A percentile compares a stretch with the other conserved stretches of the same genome.
Evolutionary conservation across 2,113 vertebrate genomes (phyloP).

Genomic region (Dipodomys spectabilis): DNA sequence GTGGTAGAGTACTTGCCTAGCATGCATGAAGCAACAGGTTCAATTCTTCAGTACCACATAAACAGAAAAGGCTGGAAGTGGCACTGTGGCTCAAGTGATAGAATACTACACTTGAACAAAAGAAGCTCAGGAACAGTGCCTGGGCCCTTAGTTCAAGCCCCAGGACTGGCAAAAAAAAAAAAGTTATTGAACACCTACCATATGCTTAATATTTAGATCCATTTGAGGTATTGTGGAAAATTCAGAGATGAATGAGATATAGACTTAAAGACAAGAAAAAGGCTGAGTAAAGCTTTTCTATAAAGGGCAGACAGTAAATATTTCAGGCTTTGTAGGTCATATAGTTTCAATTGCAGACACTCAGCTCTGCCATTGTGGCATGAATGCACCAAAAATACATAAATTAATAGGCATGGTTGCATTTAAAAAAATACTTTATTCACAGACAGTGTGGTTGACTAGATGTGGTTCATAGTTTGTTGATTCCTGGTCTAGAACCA

Average conservation of each 20-base stretch:
- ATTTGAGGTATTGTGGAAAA: neutral
- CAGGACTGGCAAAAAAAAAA: neutral
- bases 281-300: neutral
- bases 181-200: neutral
- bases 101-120: too few relatives aligned
- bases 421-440: neutral
- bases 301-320: neutral
- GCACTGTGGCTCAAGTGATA: too few relatives aligned
- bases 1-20: too few relatives aligned
- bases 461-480: neutral
- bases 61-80: too few relatives aligned
- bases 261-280: slow-evolving; percentile 13
- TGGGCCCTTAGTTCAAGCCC: too few relatives aligned
- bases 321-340: slow-evolving; percentile 14
- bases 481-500: neutral
- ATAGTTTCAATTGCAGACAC: neutral
- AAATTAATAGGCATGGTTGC: neutral
- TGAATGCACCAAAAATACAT: neutral
- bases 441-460: neutral
- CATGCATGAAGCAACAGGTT: too few relatives aligned
- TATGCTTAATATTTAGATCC: slow-evolving; percentile 22
- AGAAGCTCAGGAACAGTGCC: too few relatives aligned
- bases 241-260: slow-evolving; percentile 15
- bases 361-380: neutral
- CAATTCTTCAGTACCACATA: too few relatives aligned